Evolutionary conservation across 2,888 invertebrate species (phyloP), one percentile per base, ranked within the genome.

Genomic region (Netelia virgata): DNA sequence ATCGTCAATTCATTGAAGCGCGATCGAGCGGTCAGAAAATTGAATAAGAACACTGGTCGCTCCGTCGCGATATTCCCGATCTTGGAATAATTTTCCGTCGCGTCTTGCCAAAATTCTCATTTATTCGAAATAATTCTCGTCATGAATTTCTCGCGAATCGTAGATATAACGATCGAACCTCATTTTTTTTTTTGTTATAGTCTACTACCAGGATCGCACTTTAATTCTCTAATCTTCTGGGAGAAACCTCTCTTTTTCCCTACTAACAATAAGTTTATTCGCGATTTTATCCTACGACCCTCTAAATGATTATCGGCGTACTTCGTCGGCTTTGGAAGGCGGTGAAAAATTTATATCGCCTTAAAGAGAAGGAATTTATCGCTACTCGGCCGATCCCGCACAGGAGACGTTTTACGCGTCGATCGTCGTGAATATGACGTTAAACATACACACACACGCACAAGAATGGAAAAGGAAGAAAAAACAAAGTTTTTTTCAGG

Each of bases 1-100:
- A 16, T 50, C 61, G 61, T 61, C 59, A 47, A 61, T 47, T 83
- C 82, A 77, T 77, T 82, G 82, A 82, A 41, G 72, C 72, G 66
- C 72, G 77, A 66, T 66, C 43, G 69, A 55, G 41, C 36, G 28
- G 57, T 82, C 50, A 53, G 53, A 76, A 70, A 76, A 76, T 70
- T 64, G 70, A 76, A 68, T 72, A 68, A 59, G 11, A 53, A 53
- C n/a, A 2, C 53, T 11, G 6, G 11, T 53, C n/a, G 3, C 53
- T 10, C n/a, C 14, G 1, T n/a, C 14, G 14, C 53, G 53, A 53
- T 11, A 50, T 53, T 53, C 5, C 28, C 28, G 28, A 28, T 10
- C 68, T 53, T 41, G 41, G 23, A 36, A 50, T 28, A 1, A 53
- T 72, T 50, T 61, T 57, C 36, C 69, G 47, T 28, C 41, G 57